A percentile compares a stretch with the other conserved stretches of the same genome.
These are phyloP conservation scores for Bombus affinis DNA, from an alignment of 1,140 invertebrate genomes.

Conservation along the genomic window DNA sequence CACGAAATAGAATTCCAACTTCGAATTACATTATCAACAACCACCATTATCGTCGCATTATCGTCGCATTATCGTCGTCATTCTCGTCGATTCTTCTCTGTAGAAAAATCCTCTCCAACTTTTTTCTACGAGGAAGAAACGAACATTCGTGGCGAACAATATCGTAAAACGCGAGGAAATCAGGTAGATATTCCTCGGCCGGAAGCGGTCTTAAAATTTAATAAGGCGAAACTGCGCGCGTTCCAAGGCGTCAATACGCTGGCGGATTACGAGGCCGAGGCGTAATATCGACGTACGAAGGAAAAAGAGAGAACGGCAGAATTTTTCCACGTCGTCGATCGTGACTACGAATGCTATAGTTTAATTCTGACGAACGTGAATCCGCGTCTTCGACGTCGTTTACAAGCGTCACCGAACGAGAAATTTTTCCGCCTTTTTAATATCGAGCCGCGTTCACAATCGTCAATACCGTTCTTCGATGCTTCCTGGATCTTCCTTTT, in stretches of 20 bases:
- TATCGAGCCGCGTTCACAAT: conserved; percentile 3
- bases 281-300: conserved; percentile 16
- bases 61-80: not conserved
- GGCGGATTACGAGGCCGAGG: conserved; percentile 8
- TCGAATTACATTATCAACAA: not conserved
- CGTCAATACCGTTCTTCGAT: not conserved
- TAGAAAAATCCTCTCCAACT: not conserved
- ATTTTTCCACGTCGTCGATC: conserved; percentile 43
- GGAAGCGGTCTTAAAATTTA: conserved; percentile 40
- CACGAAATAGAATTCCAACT: not conserved
- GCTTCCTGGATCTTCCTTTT: not conserved
- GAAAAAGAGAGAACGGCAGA: not conserved
- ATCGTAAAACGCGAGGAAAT: conserved; percentile 20
- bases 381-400: not conserved
- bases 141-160: not conserved
- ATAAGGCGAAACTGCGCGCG: conserved; percentile 23
- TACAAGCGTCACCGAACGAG: not conserved
- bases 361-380: conserved; percentile 25
- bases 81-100: not conserved
- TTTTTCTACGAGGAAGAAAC: not conserved
- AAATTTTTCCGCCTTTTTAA: not conserved
- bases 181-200: not conserved
- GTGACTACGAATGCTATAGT: conserved; percentile 30
- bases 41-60: not conserved
- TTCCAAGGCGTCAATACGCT: conserved; percentile 30